Percentiles rank a stretch among this genome's conserved stretches.
These are phyloP conservation scores for Lucilia sericata DNA, from an alignment of 1,140 invertebrate species.

Conservation along the genomic window DNA sequence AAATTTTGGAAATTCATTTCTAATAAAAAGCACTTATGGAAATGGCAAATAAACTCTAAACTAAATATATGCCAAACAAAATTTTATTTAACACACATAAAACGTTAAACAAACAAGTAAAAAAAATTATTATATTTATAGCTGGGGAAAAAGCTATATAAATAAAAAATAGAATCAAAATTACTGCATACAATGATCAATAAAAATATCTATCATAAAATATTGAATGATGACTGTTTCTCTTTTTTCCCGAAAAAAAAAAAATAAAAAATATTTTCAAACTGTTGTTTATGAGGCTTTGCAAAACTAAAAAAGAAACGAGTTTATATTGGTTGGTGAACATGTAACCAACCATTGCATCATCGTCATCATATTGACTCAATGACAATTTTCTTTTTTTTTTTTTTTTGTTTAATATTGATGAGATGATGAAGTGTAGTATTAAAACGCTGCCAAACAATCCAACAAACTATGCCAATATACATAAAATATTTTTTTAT, in stretches of 20 bases:
- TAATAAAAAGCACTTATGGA: too few species aligned
- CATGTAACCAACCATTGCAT: conserved; percentile 20
- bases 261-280: neutral
- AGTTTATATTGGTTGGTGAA: neutral
- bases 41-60: too few species aligned
- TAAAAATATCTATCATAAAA: conserved; percentile 22
- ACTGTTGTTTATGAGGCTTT: neutral
- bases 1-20: too few species aligned
- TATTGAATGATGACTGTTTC: neutral
- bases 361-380: conserved; percentile 14
- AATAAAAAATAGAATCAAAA: neutral
- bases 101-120: neutral
- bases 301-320: neutral
- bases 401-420: neutral
- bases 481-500: neutral
- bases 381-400: neutral
- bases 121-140: neutral
- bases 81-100: neutral
- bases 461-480: conserved; percentile 17
- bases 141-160: neutral
- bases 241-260: neutral
- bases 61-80: neutral
- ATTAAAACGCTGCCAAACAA: conserved; percentile 8
- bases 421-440: conserved; percentile 23
- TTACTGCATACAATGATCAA: conserved; percentile 17